Base-by-base conservation (phyloP, 2,113 vertebrate genomes). In the Apistogramma diplotaenia region DNA sequence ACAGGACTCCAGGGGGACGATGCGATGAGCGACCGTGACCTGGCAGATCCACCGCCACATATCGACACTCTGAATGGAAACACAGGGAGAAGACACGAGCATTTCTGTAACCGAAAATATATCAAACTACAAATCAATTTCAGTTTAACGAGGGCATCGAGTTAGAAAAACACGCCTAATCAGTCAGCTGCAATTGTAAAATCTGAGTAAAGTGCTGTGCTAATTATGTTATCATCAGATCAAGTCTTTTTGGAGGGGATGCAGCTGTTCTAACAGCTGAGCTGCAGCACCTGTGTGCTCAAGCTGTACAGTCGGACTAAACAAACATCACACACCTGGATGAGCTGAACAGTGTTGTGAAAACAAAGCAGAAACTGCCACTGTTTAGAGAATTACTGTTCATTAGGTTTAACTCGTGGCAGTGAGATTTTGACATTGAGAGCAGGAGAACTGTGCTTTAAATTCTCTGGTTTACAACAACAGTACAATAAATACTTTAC, bases 1-100 rank as follows among this genome's bases (percentile, higher is more conserved):
- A 97, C 1, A 83, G 80, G 46, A 91, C 82, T 15, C 97, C 97
- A 3, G 95, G 88, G 46, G 94, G 92, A 16, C 96, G 92, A 85
- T 97, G 97, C 8, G 97, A 97, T 0, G 97, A 99, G 15, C 93
- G 82, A 1, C 97, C 97, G 0, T 99, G 97, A 23, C 98, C 98
- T 4, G 95, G 86, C 46, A 98, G 94, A 84, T 99, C 98, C 89
- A 98, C 59, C 8, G 96, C 96, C 46, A 99, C 93, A 0, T 95
- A 99, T 40, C 85, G 91, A 72, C 76, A 95, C 57, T 93, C 98
- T 99, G 92, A 70, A 2, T 27, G 65, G 11, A 71, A 72, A 81
- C 27, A 83, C 29, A 61, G 21, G 57, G 18, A 87, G 18, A 65
- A 23, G 40, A n/a, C 37, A 35, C 9, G 33, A 5, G 10, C 13